Evolutionary conservation across 92 coral and sea anemone genomes (phyloP).

Genomic region (Porites lobata): DNA sequence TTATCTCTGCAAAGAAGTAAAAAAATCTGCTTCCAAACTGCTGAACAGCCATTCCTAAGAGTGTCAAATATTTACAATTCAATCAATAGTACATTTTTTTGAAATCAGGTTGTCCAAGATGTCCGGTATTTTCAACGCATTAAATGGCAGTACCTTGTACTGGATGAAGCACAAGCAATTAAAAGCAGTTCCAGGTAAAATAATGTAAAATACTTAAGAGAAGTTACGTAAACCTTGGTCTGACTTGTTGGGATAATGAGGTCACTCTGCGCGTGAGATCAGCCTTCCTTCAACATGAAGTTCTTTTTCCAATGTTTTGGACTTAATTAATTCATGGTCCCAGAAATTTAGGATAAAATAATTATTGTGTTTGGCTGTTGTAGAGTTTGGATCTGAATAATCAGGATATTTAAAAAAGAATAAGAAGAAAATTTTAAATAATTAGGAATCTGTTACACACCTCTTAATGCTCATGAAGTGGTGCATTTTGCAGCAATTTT

Average conservation of each 20-base stretch:
- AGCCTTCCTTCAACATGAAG: too few species aligned
- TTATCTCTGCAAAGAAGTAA: too few species aligned
- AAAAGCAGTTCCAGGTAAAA: conserved; percentile 96
- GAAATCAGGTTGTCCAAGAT: conserved; percentile 94
- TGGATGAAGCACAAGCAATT: conserved; percentile 99
- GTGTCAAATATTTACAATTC: background rate
- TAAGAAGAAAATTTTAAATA: background rate
- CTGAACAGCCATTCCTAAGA: too few species aligned
- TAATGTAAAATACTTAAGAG: background rate
- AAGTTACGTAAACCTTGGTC: background rate
- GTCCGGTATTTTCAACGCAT: conserved; percentile 98
- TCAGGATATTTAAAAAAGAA: too few species aligned
- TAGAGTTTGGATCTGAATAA: too few species aligned
- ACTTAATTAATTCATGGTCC: too few species aligned
- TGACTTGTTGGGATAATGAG: too few species aligned
- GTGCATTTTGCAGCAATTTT: background rate
- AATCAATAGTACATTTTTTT: background rate
- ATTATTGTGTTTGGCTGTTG: too few species aligned
- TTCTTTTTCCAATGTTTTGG: too few species aligned
- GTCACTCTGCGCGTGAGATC: too few species aligned
- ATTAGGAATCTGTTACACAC: background rate
- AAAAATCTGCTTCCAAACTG: too few species aligned
- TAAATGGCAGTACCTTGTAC: conserved; percentile 97
- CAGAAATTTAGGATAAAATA: too few species aligned
- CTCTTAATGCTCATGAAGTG: background rate